Conservation (phyloP, 2,797 vertebrate species). For the Linurgus olivaceus region DNA sequence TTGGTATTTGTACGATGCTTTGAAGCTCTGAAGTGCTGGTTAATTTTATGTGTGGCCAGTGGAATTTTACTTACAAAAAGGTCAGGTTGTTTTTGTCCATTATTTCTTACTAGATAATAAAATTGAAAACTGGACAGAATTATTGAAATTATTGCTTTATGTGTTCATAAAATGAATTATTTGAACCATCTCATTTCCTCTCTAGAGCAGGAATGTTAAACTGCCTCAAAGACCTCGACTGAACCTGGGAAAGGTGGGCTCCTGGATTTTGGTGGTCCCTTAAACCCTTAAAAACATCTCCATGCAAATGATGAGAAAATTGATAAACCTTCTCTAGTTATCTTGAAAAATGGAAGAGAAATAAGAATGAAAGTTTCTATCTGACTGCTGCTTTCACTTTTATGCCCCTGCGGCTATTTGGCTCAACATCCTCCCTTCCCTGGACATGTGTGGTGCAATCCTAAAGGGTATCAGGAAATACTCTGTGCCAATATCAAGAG, state of each 20-base stretch:
- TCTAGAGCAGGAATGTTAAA: background rate
- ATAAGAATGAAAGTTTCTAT: background rate
- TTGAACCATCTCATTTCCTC: background rate
- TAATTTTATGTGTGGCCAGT: background rate
- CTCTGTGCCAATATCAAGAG: background rate
- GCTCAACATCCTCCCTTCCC: background rate
- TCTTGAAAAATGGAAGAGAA: background rate
- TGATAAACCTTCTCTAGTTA: background rate
- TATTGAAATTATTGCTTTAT: constrained; percentile 9
- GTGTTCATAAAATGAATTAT: background rate
- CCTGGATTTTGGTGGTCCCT: background rate
- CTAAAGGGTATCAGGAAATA: background rate
- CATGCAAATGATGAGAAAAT: background rate
- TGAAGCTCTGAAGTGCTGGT: background rate
- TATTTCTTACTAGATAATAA: background rate
- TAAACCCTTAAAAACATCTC: background rate
- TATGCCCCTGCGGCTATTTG: background rate
- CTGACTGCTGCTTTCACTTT: background rate
- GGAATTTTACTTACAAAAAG: constrained; percentile 9
- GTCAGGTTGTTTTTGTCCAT: background rate
- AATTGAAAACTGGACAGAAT: background rate
- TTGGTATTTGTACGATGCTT: background rate
- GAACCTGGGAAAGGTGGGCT: background rate
- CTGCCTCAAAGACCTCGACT: background rate
- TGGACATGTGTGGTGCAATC: fast-evolving